Conservation (phyloP, 2,113 vertebrate species). For the Acrocephalus kingi region DNA sequence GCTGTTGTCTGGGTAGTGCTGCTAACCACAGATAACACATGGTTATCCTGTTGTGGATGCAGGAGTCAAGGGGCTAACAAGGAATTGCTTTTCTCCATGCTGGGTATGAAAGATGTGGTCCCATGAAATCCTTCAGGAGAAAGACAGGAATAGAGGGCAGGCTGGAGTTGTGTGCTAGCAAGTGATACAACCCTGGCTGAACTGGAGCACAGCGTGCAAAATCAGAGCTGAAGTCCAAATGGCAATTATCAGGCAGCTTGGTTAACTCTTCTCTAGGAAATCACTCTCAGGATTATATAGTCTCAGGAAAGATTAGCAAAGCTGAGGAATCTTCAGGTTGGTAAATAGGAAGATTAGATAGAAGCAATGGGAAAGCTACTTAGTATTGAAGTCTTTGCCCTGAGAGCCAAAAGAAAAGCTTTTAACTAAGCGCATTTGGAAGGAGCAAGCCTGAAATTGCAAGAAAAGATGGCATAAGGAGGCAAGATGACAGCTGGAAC, state of each 20-base stretch:
- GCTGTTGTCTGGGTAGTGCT: background rate
- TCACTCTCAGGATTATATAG: constrained; percentile 21
- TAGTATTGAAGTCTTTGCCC: constrained; percentile 29
- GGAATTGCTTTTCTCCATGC: background rate
- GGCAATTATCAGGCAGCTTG: constrained; percentile 42
- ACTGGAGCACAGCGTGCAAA: constrained; percentile 33
- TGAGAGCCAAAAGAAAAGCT: constrained; percentile 10
- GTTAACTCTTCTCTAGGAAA: constrained; percentile 55
- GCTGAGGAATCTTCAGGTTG: constrained; percentile 37
- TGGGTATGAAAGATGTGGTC: background rate
- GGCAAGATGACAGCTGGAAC: constrained; percentile 40
- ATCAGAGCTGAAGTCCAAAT: constrained; percentile 43
- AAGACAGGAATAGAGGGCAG: background rate
- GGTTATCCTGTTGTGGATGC: background rate
- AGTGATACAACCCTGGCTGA: background rate
- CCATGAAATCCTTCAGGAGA: background rate
- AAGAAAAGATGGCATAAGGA: constrained; percentile 24
- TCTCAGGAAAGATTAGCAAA: constrained; percentile 44
- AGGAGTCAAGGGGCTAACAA: background rate
- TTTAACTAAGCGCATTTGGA: constrained; percentile 45
- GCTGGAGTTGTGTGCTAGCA: background rate
- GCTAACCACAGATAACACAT: accelerated
- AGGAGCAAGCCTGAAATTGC: constrained; percentile 29
- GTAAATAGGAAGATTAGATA: constrained; percentile 64
- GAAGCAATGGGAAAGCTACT: constrained; percentile 39